A percentile compares a stretch with the other conserved stretches of the same genome.
Evolutionary conservation across 2,113 vertebrate genomes (phyloP).

Genomic region (Tetrax tetrax): DNA sequence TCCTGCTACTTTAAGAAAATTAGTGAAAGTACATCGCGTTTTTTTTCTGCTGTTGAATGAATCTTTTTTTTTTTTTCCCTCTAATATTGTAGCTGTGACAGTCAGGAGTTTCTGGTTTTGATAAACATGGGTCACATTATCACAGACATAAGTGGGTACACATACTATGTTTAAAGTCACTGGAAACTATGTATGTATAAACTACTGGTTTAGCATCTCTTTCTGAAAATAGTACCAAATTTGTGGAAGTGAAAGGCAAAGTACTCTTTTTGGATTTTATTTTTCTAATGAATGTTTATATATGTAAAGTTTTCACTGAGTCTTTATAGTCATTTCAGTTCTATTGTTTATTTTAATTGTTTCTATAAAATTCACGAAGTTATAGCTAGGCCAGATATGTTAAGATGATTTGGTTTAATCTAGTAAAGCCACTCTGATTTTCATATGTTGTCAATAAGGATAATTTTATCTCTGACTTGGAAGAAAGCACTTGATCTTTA

Average conservation of each 20-base stretch:
- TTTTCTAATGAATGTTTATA: background rate
- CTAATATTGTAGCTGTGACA: background rate
- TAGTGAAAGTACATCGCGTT: rapidly evolving
- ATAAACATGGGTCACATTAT: background rate
- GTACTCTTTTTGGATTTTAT: background rate
- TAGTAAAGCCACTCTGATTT: background rate
- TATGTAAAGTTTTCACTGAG: background rate
- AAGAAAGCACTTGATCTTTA: background rate
- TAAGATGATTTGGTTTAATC: background rate
- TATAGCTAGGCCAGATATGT: background rate
- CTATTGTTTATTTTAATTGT: background rate
- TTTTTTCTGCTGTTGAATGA: background rate
- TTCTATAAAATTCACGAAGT: too few species aligned
- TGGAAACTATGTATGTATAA: background rate
- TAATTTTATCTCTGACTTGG: background rate
- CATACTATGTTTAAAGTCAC: background rate
- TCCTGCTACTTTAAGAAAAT: background rate
- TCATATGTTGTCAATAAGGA: background rate
- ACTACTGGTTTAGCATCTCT: background rate
- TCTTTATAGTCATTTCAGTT: background rate
- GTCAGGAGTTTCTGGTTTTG: background rate
- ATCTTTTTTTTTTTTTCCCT: background rate
- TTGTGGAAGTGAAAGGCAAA: background rate
- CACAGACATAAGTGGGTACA: background rate
- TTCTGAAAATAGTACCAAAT: background rate